Percentiles rank a stretch among this genome's conserved stretches.
These are phyloP conservation scores for Hiodon alosoides DNA, from an alignment of 2,113 vertebrate genomes.

Conservation along the genomic window DNA sequence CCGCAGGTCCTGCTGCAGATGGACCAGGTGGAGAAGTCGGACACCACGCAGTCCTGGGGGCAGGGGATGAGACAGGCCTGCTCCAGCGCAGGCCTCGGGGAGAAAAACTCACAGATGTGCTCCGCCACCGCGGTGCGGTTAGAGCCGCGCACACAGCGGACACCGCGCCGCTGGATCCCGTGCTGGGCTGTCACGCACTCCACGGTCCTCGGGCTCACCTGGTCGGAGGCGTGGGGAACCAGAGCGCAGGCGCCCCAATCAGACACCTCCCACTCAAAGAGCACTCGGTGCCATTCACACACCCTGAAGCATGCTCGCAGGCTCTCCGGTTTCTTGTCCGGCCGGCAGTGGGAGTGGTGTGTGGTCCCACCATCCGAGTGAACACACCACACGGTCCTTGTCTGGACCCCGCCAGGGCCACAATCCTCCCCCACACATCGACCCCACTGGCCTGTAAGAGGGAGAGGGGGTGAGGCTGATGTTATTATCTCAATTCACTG, in stretches of 20 bases:
- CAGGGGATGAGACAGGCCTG: conserved; percentile 93
- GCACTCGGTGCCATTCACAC: conserved; percentile 88
- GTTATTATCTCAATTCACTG: neutral
- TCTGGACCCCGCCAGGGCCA: conserved; percentile 76
- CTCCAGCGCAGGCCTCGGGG: conserved; percentile 66
- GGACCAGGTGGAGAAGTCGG: conserved; percentile 82
- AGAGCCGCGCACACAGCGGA: conserved; percentile 74
- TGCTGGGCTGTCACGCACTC: conserved; percentile 86
- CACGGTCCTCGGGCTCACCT: conserved; percentile 44
- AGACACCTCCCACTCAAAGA: conserved; percentile 86
- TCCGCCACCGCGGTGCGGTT: conserved; percentile 69
- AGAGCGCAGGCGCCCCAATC: conserved; percentile 79
- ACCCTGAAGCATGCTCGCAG: conserved; percentile 85
- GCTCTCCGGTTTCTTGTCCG: conserved; percentile 69
- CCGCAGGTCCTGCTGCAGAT: conserved; percentile 69
- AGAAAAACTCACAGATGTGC: conserved; percentile 85
- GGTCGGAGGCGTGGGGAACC: conserved; percentile 47
- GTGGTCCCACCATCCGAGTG: conserved; percentile 88
- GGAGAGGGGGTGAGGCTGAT: conserved; percentile 4
- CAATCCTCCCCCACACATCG: conserved; percentile 82
- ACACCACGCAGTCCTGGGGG: conserved; percentile 84
- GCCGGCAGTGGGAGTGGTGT: conserved; percentile 76
- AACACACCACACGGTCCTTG: conserved; percentile 82
- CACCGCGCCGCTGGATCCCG: conserved; percentile 75
- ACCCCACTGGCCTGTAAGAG: conserved; percentile 82